Percentiles rank a stretch among this genome's conserved stretches.
Conservation (phyloP, 2,888 invertebrate genomes). For the Ornithoptera priamus region DNA sequence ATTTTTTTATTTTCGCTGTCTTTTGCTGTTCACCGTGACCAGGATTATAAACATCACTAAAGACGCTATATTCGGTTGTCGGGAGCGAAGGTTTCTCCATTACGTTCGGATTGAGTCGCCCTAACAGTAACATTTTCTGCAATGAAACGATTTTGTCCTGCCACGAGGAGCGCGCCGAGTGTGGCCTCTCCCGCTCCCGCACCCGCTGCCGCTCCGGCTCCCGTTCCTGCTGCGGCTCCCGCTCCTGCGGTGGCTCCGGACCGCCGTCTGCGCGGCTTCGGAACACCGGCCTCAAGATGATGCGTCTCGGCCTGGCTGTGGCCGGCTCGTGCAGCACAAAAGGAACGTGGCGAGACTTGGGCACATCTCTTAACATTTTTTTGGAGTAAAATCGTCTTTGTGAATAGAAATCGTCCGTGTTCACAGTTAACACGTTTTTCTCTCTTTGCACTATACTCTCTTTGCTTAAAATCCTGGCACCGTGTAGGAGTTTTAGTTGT, state of each 20-base stretch:
- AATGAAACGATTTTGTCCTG: constrained; percentile 39
- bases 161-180: constrained; percentile 32
- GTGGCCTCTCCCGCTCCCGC: neutral
- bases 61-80: constrained; percentile 1
- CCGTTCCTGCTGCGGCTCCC: too few species aligned
- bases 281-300: constrained; percentile 46
- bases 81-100: constrained; percentile 12
- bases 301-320: constrained; percentile 34
- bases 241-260: neutral
- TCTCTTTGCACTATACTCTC: constrained; percentile 30
- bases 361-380: constrained; percentile 29
- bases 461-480: neutral
- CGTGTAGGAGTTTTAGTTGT: neutral
- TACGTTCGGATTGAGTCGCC: constrained; percentile 6
- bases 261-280: constrained; percentile 27
- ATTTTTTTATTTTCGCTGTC: constrained; percentile 11
- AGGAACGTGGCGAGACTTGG: constrained; percentile 14
- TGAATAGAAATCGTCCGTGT: constrained; percentile 48
- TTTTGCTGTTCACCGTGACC: neutral
- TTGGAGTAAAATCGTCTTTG: constrained; percentile 38
- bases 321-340: constrained; percentile 20
- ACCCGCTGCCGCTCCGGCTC: neutral
- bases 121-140: constrained; percentile 10
- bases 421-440: constrained; percentile 42
- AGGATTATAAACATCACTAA: neutral